Evolutionary conservation across 2,113 vertebrate species (phyloP), one percentile per base, ranked within the genome.

Genomic region (Dipodomys merriami): DNA sequence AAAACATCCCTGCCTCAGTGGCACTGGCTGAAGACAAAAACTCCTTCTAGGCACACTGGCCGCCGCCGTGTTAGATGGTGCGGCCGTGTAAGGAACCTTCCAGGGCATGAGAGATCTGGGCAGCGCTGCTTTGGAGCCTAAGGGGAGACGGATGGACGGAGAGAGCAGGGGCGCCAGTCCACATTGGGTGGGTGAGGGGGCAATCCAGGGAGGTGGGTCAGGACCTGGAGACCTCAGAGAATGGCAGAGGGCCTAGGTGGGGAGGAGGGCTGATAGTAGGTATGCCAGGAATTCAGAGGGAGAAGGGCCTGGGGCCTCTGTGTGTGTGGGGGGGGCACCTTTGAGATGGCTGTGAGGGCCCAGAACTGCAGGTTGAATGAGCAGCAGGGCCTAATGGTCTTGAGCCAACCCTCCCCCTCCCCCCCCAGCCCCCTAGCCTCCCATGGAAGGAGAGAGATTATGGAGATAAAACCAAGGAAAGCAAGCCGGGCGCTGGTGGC

Each of bases 211-310:
- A 27, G 82, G 8, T 30, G 15, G 19, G 53, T 72, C 23, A 18
- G 22, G 33, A 18, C 80, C 76, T 46, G 87, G 77, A 46, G 76
- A 46, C 35, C 4, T n/a, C 33, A 15, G 67, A 67, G 88, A 64
- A 19, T 29, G 77, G 30, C 82, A 12, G 5, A 81, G 62, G 49
- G 23, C 30, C 53, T 68, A 64, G 67, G 79, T 30, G 76, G 65
- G 74, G 80, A 72, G 18, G 33, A 27, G 60, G 74, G 6, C 39
- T 5, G 67, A 29, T 7, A 12, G 30, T 57, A 94, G 92, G 96
- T 53, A 93, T 94, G 94, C 80, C 76, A 73, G 80, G 95, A 96
- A 93, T 96, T 81, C 20, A 7, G 2, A 29, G 65, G 93, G 12
- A 5, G 44, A 76, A 60, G 76, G 33, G 10, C 22, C 80, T 22